Evolutionary conservation across 2,888 invertebrate genomes (phyloP), one percentile per base, ranked within the genome.

Genomic region (Caenorhabditis sp.): DNA sequence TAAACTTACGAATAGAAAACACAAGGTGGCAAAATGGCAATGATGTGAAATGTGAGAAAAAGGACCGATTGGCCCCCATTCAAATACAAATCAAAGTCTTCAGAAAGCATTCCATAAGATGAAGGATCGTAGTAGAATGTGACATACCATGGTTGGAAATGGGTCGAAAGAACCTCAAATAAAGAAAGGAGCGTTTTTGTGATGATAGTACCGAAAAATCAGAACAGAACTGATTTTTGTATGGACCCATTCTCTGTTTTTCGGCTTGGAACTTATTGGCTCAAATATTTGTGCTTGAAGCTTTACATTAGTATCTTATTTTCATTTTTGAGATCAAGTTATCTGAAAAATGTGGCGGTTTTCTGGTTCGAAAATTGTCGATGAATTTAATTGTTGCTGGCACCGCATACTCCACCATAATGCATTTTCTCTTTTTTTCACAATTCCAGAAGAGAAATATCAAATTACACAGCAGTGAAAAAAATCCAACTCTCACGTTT

Each of bases 61-160:
- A 80, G 68, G 1, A 68, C 65, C 14, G 80, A 78, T 69, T 80
- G 80, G 1, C 80, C 80, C 19, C 77, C 80, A 0, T 76, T 77
- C 43, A 84, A 64, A 61, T 84, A 84, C 0, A 75, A 51, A 0
- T 61, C 60, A 59, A 81, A 81, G 66, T 81, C 64, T 55, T 85
- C 85, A n/a, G 84, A 71, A 17, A 86, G 70, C 85, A 85, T 86
- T 31, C 85, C 85, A 50, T 86, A 85, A 24, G 80, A 69, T 3
- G 81, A 75, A 1, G 85, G 85, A 54, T 85, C 85, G 59, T 81
- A 85, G 76, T 85, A 85, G 76, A 85, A 85, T 23, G 81, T 81
- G 8, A 86, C 84, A 60, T 85, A 85, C 85, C 85, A 85, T 26
- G 81, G 76, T 76, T 85, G 85, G 62, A 86, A 85, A 59, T 85